Evolutionary conservation across 92 coral and sea anemone species (phyloP).

Genomic region (Parazoanthus swiftii): DNA sequence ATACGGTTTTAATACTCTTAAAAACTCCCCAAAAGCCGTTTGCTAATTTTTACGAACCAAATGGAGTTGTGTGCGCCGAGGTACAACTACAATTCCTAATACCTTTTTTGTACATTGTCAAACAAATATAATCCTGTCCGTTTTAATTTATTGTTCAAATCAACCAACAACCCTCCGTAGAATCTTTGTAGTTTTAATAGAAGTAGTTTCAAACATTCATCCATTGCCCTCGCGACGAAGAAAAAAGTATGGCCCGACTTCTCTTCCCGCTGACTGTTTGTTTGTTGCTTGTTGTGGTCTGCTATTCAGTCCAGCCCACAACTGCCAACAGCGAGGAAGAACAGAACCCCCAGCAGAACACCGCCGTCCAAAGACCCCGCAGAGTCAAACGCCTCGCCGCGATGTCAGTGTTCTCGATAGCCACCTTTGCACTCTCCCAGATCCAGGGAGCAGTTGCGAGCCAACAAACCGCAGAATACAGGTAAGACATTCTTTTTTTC

Average conservation of each 20-base stretch:
- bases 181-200: not conserved
- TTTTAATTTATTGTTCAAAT: not conserved
- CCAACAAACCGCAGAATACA: slow-evolving; percentile 10
- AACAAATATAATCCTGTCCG: not conserved
- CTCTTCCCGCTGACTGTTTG: not conserved
- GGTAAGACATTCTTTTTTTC: not conserved
- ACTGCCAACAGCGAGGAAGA: not conserved
- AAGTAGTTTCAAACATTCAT: too few relatives aligned
- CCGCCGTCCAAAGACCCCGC: not conserved
- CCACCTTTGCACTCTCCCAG: not conserved
- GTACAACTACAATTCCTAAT: not conserved
- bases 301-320: not conserved
- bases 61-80: not conserved
- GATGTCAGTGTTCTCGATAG: slow-evolving; percentile 7
- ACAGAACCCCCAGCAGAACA: not conserved
- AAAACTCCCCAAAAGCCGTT: too few relatives aligned
- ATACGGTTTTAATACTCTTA: not conserved
- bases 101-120: not conserved
- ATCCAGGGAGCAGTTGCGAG: not conserved
- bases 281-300: not conserved
- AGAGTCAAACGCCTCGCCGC: not conserved
- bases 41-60: not conserved
- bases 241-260: not conserved
- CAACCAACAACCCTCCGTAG: not conserved
- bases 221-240: not conserved